A percentile compares a stretch with the other conserved stretches of the same genome.
phyloP scores from a whole-genome alignment of 92 coral and sea anemone genomes.

The Blastomussa wellsi region DNA sequence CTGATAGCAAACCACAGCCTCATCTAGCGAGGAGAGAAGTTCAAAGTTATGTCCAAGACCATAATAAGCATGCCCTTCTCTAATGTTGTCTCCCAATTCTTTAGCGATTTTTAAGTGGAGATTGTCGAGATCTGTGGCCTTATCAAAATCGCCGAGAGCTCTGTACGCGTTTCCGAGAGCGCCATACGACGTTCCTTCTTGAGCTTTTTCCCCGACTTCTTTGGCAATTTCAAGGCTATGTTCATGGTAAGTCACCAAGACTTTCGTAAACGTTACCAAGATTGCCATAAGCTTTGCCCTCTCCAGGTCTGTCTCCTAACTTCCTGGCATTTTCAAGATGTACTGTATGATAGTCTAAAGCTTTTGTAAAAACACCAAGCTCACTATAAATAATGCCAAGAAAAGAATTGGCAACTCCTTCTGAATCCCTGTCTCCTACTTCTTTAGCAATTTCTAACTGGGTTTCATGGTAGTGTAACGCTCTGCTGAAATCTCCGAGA shows the following conservation, averaged over 20 bases:
- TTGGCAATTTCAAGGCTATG: slow-evolving; percentile 8
- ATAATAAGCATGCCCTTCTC: neutral
- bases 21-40: neutral
- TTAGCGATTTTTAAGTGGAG: neutral
- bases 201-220: neutral
- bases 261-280: neutral
- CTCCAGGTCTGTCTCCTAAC: neutral
- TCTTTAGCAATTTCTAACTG: slow-evolving; percentile 30
- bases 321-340: slow-evolving; percentile 1
- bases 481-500: slow-evolving; percentile 29
- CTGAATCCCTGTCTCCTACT: slow-evolving; percentile 24
- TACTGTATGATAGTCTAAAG: neutral
- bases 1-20: neutral
- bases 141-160: neutral
- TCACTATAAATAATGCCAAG: neutral
- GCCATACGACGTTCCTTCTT: slow-evolving; percentile 1
- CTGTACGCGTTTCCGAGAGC: slow-evolving; percentile 10
- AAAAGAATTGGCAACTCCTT: slow-evolving; percentile 29
- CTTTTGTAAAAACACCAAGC: neutral
- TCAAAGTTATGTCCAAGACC: neutral
- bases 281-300: slow-evolving; percentile 3
- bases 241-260: neutral
- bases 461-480: slow-evolving; percentile 22
- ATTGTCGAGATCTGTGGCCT: neutral
- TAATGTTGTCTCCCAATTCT: neutral